phyloP scores from a whole-genome alignment of 1,140 invertebrate species.

The Lamellibrachia luymesi region DNA sequence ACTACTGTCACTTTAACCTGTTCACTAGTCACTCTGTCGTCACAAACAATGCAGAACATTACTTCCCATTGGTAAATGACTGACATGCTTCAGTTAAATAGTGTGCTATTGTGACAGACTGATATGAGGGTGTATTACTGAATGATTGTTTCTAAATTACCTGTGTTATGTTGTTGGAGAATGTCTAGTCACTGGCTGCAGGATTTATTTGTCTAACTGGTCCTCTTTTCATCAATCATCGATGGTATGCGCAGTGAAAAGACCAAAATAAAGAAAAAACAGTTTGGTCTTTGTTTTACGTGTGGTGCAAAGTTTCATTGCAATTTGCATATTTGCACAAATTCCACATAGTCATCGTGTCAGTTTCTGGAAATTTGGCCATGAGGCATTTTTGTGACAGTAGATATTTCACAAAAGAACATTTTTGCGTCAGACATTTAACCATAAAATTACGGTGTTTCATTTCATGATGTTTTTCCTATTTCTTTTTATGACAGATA shows the following conservation, averaged over 20 bases:
- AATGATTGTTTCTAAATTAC: neutral
- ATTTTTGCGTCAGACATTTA: neutral
- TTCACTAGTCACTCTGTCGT: neutral
- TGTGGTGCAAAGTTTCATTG: neutral
- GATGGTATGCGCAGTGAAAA: neutral
- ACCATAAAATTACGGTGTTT: neutral
- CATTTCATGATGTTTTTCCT: neutral
- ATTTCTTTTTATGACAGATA: neutral
- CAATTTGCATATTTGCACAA: neutral
- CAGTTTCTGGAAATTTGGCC: neutral
- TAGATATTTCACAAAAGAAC: neutral
- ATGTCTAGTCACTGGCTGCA: neutral
- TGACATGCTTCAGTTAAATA: neutral
- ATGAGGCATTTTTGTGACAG: neutral
- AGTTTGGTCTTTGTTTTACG: neutral
- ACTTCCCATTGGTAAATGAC: neutral
- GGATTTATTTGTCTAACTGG: neutral
- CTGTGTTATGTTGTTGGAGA: neutral
- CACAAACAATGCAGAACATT: neutral
- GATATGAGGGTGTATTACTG: neutral
- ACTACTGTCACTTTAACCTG: neutral
- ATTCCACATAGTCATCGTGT: constrained; percentile 1
- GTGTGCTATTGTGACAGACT: neutral
- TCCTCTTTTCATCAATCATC: neutral
- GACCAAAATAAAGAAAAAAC: neutral